Evolutionary conservation across 1,140 invertebrate species (phyloP).

Genomic region (Brachionus calyciflorus): DNA sequence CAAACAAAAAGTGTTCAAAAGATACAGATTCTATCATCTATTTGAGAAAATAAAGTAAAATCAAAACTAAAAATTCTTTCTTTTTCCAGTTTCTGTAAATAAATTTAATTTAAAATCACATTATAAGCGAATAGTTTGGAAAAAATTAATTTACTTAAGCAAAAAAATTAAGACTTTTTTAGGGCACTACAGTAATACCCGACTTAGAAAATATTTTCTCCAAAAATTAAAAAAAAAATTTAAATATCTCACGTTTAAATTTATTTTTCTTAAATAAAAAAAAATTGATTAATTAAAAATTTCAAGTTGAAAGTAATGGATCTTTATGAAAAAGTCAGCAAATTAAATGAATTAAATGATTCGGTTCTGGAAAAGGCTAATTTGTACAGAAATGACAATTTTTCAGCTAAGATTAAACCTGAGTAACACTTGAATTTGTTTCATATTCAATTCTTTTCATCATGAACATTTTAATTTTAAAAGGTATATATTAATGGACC

Average conservation of each 20-base stretch:
- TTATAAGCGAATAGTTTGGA: no score
- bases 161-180: no score
- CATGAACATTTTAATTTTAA: background rate
- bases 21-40: no score
- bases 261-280: no score
- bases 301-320: constrained; percentile 7
- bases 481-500: background rate
- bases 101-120: no score
- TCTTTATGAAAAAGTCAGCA: constrained; percentile 2
- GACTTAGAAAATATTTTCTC: no score
- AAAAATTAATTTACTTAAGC: no score
- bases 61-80: no score
- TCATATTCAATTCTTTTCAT: background rate
- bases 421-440: background rate
- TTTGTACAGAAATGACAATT: background rate
- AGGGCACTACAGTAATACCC: no score
- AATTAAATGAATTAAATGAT: constrained; percentile 25
- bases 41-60: no score
- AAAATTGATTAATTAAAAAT: background rate
- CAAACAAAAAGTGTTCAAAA: no score
- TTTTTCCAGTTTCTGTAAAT: no score
- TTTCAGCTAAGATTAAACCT: constrained; percentile 15
- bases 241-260: background rate
- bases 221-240: background rate
- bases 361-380: background rate